These are phyloP conservation scores for Lipophrys pholis DNA, from an alignment of 2,113 vertebrate species.

Conservation along the genomic window DNA sequence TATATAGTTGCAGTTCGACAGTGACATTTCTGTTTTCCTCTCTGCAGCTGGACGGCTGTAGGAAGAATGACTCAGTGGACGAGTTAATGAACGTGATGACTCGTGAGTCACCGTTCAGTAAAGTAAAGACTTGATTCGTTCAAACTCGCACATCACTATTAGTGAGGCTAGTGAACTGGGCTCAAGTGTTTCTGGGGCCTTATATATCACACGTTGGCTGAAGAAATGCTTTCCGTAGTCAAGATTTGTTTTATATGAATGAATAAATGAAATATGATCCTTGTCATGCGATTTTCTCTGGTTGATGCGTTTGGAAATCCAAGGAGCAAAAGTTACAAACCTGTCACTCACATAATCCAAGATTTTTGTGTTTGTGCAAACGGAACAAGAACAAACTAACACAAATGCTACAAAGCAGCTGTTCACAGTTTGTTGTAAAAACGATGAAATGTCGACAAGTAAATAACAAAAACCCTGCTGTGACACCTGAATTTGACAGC, in stretches of 20 bases:
- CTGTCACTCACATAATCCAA: background rate
- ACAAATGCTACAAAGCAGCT: background rate
- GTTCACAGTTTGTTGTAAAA: slow-evolving; percentile 1
- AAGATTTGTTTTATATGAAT: background rate
- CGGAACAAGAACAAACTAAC: background rate
- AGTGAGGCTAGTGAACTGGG: no score
- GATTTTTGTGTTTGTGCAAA: background rate
- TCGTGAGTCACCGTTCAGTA: no score
- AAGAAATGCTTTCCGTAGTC: no score
- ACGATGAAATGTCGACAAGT: background rate
- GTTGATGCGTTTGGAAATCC: background rate
- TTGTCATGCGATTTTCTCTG: background rate
- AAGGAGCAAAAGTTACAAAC: background rate
- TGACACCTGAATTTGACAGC: slow-evolving; percentile 4
- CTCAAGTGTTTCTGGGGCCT: no score
- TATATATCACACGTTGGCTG: no score
- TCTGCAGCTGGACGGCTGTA: no score
- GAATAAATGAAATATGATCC: background rate
- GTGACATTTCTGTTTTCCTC: no score
- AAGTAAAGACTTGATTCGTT: no score
- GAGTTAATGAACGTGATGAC: no score
- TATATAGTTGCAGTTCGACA: no score
- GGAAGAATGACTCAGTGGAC: no score
- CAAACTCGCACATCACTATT: no score
- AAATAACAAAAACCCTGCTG: slow-evolving; percentile 4